Base-by-base conservation (phyloP, 2,888 invertebrate genomes). In the Ophonus ardosiacus region DNA sequence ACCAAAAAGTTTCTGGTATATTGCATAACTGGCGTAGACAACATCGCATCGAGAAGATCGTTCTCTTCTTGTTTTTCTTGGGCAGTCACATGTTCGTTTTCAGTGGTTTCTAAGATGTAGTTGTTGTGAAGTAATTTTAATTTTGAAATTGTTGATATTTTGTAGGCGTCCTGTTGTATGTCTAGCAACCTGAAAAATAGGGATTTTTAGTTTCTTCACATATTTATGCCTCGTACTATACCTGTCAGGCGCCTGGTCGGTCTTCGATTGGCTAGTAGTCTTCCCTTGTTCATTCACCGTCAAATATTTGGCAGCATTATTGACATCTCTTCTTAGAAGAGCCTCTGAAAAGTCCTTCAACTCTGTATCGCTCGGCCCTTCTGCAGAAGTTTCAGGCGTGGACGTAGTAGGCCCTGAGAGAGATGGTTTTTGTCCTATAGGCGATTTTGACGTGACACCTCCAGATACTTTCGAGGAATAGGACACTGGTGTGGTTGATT, bases 71-170 rank as follows among this genome's bases (percentile, higher is more conserved):
- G 93, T 85, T 93, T 93, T 91, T 97, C 97, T 90, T 94, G 93
- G 17, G 95, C 92, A 1, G 96, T 96, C 31, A 97, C 94, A 88
- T 95, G 92, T 91, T 98, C 98, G 88, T 95, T 94, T n/a, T 93
- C 92, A 82, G 93, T 92, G 0, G 95, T 94, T 87, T 96, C 94
- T 85, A 95, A 92, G 89, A 97, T 95, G 90, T 98, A 98, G 91
- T 98, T 98, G 90, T 98, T 96, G 90, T 96, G 94, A 63, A 98
- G 93, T 6, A 93, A 92, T 65, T 94, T 90, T 87, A 98, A 93
- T 88, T 95, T 95, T 87, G 95, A 93, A 86, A 98, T 94, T 0
- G 97, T 97, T 5, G 94, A 92, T 86, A 95, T 94, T 89, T 94
- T 93, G 90, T 94, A 94, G 18, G 93, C 94, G 87, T 93, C 93